Base-by-base conservation (phyloP, 2,797 vertebrate species). In the Mareca penelope region DNA sequence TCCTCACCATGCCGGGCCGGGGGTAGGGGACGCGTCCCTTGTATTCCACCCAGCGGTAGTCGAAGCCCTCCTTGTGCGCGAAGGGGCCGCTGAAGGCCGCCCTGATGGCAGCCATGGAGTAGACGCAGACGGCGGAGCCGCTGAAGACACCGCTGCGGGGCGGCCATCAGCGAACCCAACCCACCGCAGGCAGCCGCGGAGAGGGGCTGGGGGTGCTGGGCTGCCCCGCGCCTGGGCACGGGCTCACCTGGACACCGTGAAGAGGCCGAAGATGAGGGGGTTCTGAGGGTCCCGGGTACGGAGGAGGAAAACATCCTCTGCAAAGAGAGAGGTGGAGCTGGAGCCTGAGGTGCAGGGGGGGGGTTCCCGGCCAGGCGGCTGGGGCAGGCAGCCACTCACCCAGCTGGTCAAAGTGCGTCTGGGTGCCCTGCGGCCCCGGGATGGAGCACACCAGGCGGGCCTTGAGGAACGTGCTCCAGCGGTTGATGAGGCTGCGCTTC, bases 281-380 rank as follows among this genome's bases (percentile, higher is more conserved):
- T 98, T 98, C 65, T 98, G 98, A 5, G 97, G 97, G 28, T 99
- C 98, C 59, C 98, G 98, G 2, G 98, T 98, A 91, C 88, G 98
- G 96, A 99, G 96, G 23, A 99, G 97, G 94, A 98, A 99, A 80
- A 99, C 96, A 83, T 99, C 98, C 98, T 99, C 98, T 99, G 94
- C 71, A 90, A 93, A 67, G 55, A 75, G 65, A 93, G 23, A 8
- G 24, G 24, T 6, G 44, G 44, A 26, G 17, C 23, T 94, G 52
- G 78, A 72, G 44, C n/a, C 16, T 31, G 10, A 63, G 46, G 35
- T 37, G 55, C 31, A 23, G 68, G 44, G 0, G 7, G 7, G 22
- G 40, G 40, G 40, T 8, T 33, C 57, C 17, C 1, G 0, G 35
- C 33, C 13, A 6, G 24, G 33, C 18, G 5, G 22, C n/a, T 6